These are phyloP conservation scores for Astropecten irregularis DNA, from an alignment of 53 echinoderm and acorn worm genomes.

Conservation along the genomic window DNA sequence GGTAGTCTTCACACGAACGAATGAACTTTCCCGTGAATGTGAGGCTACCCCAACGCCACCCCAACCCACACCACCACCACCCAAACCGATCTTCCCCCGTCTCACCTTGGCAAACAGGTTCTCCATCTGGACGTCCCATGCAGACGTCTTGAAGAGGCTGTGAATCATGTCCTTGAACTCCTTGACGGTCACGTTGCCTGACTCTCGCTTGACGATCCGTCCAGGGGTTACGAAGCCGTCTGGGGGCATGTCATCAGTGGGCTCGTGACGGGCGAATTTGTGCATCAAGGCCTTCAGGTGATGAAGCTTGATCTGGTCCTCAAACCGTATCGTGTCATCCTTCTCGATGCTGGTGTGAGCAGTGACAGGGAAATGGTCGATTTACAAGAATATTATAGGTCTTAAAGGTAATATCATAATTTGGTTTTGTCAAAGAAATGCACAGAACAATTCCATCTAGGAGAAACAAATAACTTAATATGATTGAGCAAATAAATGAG, in stretches of 20 bases:
- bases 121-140: slow-evolving; percentile 92
- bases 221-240: slow-evolving; percentile 84
- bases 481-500: background rate
- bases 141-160: slow-evolving; percentile 73
- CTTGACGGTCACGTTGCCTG: slow-evolving; percentile 87
- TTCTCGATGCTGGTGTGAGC: slow-evolving; percentile 24
- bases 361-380: too few species aligned
- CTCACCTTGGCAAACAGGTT: slow-evolving; percentile 91
- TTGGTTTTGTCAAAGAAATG: background rate
- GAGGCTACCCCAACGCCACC: too few species aligned
- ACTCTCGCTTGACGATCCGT: slow-evolving; percentile 76
- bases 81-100: background rate
- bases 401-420: too few species aligned
- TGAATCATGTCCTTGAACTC: slow-evolving; percentile 91
- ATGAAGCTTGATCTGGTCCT: slow-evolving; percentile 90
- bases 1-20: too few species aligned
- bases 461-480: background rate
- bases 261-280: slow-evolving; percentile 78
- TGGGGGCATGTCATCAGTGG: slow-evolving; percentile 80
- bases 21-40: too few species aligned
- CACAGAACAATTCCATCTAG: background rate
- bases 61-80: background rate
- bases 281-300: slow-evolving; percentile 91
- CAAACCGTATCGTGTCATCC: slow-evolving; percentile 69
- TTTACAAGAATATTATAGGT: too few species aligned